Percentiles rank a stretch among this genome's conserved stretches.
Evolutionary conservation across 2,888 invertebrate genomes (phyloP).

Genomic region (Ethmia dodecea): DNA sequence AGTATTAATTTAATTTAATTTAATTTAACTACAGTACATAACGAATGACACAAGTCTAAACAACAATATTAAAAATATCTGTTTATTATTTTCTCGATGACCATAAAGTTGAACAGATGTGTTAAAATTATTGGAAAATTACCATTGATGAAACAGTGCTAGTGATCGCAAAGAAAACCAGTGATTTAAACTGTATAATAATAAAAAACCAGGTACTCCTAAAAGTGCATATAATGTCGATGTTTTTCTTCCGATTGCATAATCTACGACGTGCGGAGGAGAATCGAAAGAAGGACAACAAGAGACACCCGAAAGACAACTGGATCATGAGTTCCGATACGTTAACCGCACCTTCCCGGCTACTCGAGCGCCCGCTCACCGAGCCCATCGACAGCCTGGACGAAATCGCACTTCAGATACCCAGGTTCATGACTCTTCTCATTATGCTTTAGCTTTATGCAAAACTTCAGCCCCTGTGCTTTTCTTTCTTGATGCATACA

Average conservation of each 20-base stretch:
- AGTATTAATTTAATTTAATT: no score
- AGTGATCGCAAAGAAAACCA: not conserved
- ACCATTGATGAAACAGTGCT: not conserved
- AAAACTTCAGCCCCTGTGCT: slow-evolving; percentile 3
- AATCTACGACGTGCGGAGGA: slow-evolving; percentile 92
- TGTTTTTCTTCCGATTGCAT: slow-evolving; percentile 97
- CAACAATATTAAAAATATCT: no score
- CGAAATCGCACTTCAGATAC: slow-evolving; percentile 94
- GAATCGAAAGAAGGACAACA: slow-evolving; percentile 46
- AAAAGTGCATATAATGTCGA: slow-evolving; percentile 87
- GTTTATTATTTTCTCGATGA: no score
- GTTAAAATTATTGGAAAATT: no score
- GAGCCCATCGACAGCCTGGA: slow-evolving; percentile 93
- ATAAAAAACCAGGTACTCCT: no score
- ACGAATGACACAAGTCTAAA: no score
- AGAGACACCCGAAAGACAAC: slow-evolving; percentile 35
- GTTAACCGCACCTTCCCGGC: slow-evolving; percentile 86
- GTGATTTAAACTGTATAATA: no score
- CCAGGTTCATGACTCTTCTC: slow-evolving; percentile 80
- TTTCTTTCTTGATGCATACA: no score
- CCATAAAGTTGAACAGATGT: no score
- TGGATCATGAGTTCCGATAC: slow-evolving; percentile 68
- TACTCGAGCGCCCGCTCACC: slow-evolving; percentile 90
- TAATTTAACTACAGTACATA: no score
- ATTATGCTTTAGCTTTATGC: slow-evolving; percentile 30